phyloP scores from a whole-genome alignment of 2,113 vertebrate species.

The Vireo altiloquus region DNA sequence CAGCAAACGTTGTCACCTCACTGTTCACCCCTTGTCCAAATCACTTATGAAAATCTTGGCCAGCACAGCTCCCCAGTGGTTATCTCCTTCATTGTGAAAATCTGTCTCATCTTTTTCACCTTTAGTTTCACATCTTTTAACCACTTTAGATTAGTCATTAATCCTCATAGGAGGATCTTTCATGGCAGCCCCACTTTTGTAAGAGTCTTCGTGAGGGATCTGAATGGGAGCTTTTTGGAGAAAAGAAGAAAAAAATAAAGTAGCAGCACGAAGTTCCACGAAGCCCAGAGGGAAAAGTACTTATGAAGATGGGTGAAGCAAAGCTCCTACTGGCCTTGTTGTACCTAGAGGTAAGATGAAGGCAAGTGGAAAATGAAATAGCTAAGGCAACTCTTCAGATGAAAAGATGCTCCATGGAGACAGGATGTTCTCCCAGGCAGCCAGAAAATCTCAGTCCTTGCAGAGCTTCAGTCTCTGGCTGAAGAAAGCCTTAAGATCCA shows the following conservation, averaged over 20 bases:
- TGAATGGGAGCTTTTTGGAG: not conserved
- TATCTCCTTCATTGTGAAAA: not conserved
- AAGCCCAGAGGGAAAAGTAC: not conserved
- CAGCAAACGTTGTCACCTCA: constrained; percentile 3
- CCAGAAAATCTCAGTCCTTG: not conserved
- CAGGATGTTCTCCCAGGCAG: not conserved
- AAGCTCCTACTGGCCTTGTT: not conserved
- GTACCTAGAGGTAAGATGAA: not conserved
- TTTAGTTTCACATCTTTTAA: constrained; percentile 1
- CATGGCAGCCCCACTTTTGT: not conserved
- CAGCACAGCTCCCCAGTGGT: not conserved
- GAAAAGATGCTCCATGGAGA: not conserved
- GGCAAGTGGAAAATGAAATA: not conserved
- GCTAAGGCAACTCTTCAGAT: not conserved
- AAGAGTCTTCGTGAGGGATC: not conserved
- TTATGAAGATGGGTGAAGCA: not conserved
- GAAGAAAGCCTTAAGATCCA: not conserved
- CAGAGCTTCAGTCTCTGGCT: not conserved
- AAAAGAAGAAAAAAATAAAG: not conserved
- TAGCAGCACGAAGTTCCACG: not conserved
- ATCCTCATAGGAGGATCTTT: not conserved
- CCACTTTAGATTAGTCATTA: not conserved
- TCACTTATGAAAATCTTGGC: not conserved
- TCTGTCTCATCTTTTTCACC: not conserved
- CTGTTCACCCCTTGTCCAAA: not conserved